Conservation (phyloP, 2,113 vertebrate species). For the Merops nubicus region DNA sequence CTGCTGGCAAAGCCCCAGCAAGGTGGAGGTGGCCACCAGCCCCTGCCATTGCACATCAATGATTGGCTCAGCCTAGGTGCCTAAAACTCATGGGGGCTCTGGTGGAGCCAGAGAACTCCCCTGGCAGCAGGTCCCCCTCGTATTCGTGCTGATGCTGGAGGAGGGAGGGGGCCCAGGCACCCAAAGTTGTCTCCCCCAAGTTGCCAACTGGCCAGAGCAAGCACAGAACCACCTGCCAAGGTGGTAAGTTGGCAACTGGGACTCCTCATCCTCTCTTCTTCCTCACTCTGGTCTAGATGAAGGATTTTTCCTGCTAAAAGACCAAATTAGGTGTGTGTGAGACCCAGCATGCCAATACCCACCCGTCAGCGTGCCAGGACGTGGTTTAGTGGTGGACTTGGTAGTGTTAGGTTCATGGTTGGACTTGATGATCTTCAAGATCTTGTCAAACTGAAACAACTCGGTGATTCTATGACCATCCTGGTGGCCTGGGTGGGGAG, state of each 20-base stretch:
- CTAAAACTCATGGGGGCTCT: not conserved
- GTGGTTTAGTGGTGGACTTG: too few species aligned
- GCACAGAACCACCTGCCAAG: not conserved
- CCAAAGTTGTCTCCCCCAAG: not conserved
- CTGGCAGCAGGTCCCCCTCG: too few species aligned
- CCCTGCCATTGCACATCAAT: accelerated
- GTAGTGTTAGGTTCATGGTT: too few species aligned
- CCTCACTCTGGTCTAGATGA: not conserved
- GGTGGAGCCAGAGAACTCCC: too few species aligned
- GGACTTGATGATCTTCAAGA: too few species aligned
- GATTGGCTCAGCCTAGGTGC: not conserved
- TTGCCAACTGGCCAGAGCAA: not conserved
- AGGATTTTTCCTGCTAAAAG: not conserved
- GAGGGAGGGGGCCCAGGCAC: not conserved
- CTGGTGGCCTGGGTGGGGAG: too few species aligned
- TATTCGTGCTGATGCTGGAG: not conserved
- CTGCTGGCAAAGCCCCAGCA: not conserved
- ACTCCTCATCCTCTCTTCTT: not conserved
- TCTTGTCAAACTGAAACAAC: too few species aligned
- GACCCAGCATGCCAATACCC: not conserved
- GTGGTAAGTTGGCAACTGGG: not conserved
- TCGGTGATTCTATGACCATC: too few species aligned
- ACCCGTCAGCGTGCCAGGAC: not conserved
- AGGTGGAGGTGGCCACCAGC: not conserved
- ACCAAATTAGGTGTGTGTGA: not conserved